Evolutionary conservation across 2,888 invertebrate genomes (phyloP).

Genomic region (Lepidocyrtoides sp.): DNA sequence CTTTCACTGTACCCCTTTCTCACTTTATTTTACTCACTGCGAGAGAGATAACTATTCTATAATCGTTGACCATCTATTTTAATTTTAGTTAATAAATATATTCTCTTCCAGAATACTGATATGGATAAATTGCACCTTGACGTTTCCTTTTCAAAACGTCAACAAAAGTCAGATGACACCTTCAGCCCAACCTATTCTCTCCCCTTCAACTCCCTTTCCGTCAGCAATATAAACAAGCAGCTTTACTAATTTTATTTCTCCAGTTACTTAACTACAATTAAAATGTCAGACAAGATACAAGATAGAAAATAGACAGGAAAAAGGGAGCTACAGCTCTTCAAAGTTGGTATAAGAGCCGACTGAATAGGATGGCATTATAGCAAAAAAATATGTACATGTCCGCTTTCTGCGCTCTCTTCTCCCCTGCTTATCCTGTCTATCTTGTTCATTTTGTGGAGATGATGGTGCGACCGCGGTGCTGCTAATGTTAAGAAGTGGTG

Average conservation of each 20-base stretch:
- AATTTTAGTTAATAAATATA: too few relatives aligned
- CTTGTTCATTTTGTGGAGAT: background rate
- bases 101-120: background rate
- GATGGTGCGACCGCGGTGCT: background rate
- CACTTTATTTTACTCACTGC: too few relatives aligned
- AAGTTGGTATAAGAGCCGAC: constrained; percentile 53
- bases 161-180: background rate
- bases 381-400: background rate
- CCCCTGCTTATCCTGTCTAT: background rate
- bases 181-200: background rate
- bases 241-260: constrained; percentile 10
- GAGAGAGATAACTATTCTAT: too few relatives aligned
- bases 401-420: background rate
- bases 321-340: constrained; percentile 34
- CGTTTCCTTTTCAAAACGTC: background rate
- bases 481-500: constrained; percentile 18
- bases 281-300: constrained; percentile 47
- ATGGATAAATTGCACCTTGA: background rate
- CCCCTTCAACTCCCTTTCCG: background rate
- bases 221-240: background rate
- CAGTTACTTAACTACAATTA: constrained; percentile 16
- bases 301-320: background rate
- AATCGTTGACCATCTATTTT: too few relatives aligned
- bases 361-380: constrained; percentile 19
- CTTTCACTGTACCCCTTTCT: too few relatives aligned